These are phyloP conservation scores for Trichoplusia ni DNA, from an alignment of 1,140 invertebrate genomes.

Conservation along the genomic window DNA sequence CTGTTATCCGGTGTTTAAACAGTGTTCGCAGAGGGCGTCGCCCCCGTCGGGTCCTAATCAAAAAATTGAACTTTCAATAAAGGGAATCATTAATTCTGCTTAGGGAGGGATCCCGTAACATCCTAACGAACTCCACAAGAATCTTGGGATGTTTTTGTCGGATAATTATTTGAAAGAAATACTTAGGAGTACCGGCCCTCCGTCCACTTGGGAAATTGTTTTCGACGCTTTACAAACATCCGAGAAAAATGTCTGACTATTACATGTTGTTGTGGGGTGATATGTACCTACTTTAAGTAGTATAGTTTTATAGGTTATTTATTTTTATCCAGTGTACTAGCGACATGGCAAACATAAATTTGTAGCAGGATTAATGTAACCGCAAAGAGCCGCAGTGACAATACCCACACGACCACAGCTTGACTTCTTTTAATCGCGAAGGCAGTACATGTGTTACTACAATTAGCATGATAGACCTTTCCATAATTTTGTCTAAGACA, in stretches of 20 bases:
- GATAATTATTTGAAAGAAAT: constrained; percentile 79
- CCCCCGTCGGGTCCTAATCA: constrained; percentile 68
- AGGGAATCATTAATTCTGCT: constrained; percentile 80
- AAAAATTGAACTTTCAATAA: constrained; percentile 81
- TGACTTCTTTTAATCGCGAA: too few relatives aligned
- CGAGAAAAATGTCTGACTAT: constrained; percentile 26
- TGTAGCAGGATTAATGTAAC: too few relatives aligned
- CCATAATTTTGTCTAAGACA: too few relatives aligned
- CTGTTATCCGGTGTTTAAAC: constrained; percentile 79
- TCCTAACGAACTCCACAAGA: constrained; percentile 78
- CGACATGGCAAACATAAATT: neutral
- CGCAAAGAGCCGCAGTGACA: too few relatives aligned
- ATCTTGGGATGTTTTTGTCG: constrained; percentile 74
- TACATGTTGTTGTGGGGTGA: neutral
- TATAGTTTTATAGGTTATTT: neutral
- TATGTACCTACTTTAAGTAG: too few relatives aligned
- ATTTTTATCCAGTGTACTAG: neutral
- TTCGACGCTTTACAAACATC: constrained; percentile 29
- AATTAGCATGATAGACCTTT: too few relatives aligned
- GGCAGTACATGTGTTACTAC: too few relatives aligned
- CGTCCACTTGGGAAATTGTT: constrained; percentile 49
- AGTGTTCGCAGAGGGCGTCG: constrained; percentile 51
- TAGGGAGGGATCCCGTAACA: constrained; percentile 69
- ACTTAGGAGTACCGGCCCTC: constrained; percentile 49
- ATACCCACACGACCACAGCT: too few relatives aligned